These are phyloP conservation scores for Pammene aurita DNA, from an alignment of 2,888 invertebrate genomes.

Conservation along the genomic window DNA sequence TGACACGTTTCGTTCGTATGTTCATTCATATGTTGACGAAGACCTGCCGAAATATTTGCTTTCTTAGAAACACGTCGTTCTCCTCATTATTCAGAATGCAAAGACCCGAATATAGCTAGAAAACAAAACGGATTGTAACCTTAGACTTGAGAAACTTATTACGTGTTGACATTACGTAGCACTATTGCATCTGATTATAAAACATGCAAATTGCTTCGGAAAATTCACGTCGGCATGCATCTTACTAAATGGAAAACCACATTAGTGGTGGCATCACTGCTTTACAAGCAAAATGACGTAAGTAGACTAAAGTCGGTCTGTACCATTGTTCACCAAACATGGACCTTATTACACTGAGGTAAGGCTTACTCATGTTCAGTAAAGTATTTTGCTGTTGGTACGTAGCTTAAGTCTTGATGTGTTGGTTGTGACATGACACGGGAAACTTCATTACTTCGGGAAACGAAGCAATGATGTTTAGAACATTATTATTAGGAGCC, in stretches of 20 bases:
- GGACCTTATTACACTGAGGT: not conserved
- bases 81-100: no score
- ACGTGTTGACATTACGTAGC: not conserved
- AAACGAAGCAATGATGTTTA: no score
- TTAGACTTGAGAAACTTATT: not conserved
- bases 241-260: constrained; percentile 13
- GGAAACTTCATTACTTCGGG: no score
- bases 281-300: not conserved
- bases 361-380: not conserved
- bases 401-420: no score
- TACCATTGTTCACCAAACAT: not conserved
- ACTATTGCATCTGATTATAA: not conserved
- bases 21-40: no score
- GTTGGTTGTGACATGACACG: no score
- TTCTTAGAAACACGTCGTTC: no score
- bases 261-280: not conserved
- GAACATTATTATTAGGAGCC: no score
- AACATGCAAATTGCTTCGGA: constrained; percentile 28
- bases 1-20: no score
- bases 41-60: no score
- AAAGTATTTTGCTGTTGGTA: no score
- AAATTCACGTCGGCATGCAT: constrained; percentile 21
- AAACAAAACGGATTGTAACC: not conserved
- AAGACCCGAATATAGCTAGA: no score
- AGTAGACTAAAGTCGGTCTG: not conserved